Conservation (phyloP, 2,797 vertebrate species). For the Poecilia picta region DNA sequence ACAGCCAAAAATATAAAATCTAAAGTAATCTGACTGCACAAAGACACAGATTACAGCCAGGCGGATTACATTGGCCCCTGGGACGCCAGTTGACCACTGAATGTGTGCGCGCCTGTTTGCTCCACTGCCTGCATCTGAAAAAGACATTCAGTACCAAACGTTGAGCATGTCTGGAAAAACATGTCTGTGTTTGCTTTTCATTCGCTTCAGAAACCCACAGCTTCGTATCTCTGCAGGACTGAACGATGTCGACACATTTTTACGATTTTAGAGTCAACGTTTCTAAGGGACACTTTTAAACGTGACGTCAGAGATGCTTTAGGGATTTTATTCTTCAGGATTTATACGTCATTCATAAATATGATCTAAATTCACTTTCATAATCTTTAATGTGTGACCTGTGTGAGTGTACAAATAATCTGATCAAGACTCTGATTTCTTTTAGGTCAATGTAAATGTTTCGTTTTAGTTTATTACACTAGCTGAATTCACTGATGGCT, state of each 20-base stretch:
- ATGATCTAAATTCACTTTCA: conserved; percentile 26
- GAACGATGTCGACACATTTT: conserved; percentile 27
- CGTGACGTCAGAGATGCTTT: conserved; percentile 61
- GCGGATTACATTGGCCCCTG: conserved; percentile 71
- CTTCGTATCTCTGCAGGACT: neutral
- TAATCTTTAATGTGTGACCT: conserved; percentile 21
- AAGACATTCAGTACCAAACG: conserved; percentile 31
- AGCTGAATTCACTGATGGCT: neutral
- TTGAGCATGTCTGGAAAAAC: conserved; percentile 39
- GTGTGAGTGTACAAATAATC: conserved; percentile 5
- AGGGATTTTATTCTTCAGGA: conserved; percentile 49
- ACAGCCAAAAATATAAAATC: conserved; percentile 64
- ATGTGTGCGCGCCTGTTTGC: conserved; percentile 22
- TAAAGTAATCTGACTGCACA: conserved; percentile 73
- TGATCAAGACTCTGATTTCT: conserved; percentile 3
- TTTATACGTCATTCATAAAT: conserved; percentile 65
- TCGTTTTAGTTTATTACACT: neutral
- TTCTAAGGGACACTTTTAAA: conserved; percentile 54
- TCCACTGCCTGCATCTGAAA: conserved; percentile 5
- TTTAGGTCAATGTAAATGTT: neutral
- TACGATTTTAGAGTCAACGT: conserved; percentile 22
- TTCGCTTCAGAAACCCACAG: conserved; percentile 21
- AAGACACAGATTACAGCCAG: conserved; percentile 75
- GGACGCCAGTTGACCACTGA: conserved; percentile 56
- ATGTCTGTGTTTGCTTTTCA: conserved; percentile 25